These are phyloP conservation scores for Drosophila hamatofila DNA, from an alignment of 2,888 invertebrate species.

Conservation along the genomic window DNA sequence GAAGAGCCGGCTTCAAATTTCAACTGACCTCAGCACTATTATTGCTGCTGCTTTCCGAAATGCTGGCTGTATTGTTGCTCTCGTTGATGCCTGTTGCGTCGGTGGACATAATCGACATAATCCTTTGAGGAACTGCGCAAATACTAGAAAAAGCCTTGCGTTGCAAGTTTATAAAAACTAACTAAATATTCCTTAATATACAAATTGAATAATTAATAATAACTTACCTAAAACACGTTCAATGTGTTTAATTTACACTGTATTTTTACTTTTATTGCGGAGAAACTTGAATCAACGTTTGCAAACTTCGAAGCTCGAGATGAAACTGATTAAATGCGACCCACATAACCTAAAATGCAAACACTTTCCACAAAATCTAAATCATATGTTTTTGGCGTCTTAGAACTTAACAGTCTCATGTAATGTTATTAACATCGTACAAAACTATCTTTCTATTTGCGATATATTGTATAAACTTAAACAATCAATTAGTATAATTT, in stretches of 20 bases:
- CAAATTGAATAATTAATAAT: no score
- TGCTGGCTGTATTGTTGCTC: conserved; percentile 34
- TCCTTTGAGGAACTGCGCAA: not conserved
- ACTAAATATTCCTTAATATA: not conserved
- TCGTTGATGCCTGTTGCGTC: conserved; percentile 50
- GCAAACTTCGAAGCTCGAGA: not conserved
- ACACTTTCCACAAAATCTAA: not conserved
- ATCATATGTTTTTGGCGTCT: conserved; percentile 3
- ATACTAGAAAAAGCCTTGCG: not conserved
- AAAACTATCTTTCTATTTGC: not conserved
- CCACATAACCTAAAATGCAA: conserved; percentile 1
- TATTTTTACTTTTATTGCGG: no score
- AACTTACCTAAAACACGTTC: not conserved
- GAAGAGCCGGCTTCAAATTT: not conserved
- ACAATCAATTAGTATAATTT: not conserved
- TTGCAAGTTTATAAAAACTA: not conserved
- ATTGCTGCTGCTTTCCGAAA: conserved; percentile 35
- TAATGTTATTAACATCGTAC: conserved; percentile 9
- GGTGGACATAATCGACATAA: conserved; percentile 41
- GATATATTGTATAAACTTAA: not conserved
- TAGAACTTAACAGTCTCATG: not conserved
- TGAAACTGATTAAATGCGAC: not conserved
- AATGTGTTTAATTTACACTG: not conserved
- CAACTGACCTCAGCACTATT: conserved; percentile 48
- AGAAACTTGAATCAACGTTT: not conserved